A percentile compares a stretch with the other conserved stretches of the same genome.
These are phyloP conservation scores for Ceyx erithaca DNA, from an alignment of 2,797 vertebrate genomes.

Conservation along the genomic window DNA sequence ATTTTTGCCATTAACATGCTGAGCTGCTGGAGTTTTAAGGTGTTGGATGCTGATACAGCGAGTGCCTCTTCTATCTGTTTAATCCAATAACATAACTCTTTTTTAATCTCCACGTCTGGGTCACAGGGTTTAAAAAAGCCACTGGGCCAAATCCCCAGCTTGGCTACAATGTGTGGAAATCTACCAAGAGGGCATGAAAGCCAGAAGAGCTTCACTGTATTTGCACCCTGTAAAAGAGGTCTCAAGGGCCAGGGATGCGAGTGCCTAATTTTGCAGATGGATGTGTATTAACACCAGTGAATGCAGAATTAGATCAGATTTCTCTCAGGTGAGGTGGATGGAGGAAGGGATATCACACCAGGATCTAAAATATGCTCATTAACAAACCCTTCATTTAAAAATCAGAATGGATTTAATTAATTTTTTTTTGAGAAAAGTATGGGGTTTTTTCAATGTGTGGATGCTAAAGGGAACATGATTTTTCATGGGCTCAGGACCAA, in stretches of 20 bases:
- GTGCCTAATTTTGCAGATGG: neutral
- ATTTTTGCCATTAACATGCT: neutral
- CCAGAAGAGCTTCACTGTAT: neutral
- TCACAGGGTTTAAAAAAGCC: conserved; percentile 72
- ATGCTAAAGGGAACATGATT: neutral
- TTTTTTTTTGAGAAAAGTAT: neutral
- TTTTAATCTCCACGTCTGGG: conserved; percentile 63
- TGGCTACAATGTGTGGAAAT: conserved; percentile 46
- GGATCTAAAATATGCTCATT: neutral
- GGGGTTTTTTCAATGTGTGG: neutral
- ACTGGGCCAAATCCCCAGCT: conserved; percentile 63
- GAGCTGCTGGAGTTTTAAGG: conserved; percentile 39
- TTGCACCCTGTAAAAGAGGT: neutral
- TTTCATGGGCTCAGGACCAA: neutral
- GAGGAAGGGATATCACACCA: neutral
- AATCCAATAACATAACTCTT: conserved; percentile 69
- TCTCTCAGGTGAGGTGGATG: neutral
- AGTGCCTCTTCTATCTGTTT: conserved; percentile 51
- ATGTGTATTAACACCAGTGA: neutral
- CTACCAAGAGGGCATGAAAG: conserved; percentile 21
- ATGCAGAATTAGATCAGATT: neutral
- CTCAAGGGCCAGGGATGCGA: neutral
- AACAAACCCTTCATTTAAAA: neutral
- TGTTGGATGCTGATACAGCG: conserved; percentile 17
- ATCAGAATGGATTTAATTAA: neutral